Percentiles rank a stretch among this genome's conserved stretches.
Evolutionary conservation across 2,888 invertebrate genomes (phyloP).

Genomic region (Drosophila multiciliata): DNA sequence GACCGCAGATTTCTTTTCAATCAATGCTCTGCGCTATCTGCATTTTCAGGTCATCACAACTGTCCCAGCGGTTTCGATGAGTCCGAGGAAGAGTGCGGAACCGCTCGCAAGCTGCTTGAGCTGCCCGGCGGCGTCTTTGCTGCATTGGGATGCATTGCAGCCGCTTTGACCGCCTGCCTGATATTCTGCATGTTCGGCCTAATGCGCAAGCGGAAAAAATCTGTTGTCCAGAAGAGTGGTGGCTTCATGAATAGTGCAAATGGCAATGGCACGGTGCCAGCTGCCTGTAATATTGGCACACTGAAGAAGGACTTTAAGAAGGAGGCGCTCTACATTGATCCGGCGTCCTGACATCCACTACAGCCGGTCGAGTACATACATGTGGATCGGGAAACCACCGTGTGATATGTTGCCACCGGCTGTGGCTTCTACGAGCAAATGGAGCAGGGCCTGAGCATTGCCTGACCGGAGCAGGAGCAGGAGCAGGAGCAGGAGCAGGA

Average conservation of each 20-base stretch:
- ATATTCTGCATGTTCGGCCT: conserved; percentile 87
- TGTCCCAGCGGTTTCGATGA: conserved; percentile 90
- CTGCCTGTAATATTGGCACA: conserved; percentile 79
- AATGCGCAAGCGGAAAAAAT: conserved; percentile 87
- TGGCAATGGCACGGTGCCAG: conserved; percentile 65
- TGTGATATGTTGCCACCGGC: conserved; percentile 87
- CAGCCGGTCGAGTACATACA: conserved; percentile 96
- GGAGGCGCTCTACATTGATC: conserved; percentile 85
- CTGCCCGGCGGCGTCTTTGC: conserved; percentile 86
- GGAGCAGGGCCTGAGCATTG: conserved; percentile 58
- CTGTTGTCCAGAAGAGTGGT: conserved; percentile 86
- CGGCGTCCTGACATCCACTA: conserved; percentile 94
- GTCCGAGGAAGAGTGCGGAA: conserved; percentile 89
- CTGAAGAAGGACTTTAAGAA: conserved; percentile 88
- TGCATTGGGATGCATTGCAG: conserved; percentile 87
- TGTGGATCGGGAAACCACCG: conserved; percentile 96
- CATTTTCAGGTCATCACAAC: conserved; percentile 85
- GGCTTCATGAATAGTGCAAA: conserved; percentile 67
- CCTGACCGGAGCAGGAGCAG: conserved; percentile 51
- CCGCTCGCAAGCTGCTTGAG: conserved; percentile 86
- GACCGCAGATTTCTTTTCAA: conserved; percentile 54
- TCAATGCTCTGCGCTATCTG: conserved; percentile 42
- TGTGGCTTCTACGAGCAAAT: conserved; percentile 66
- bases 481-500: conserved; percentile 6
- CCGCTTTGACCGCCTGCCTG: conserved; percentile 86